These are phyloP conservation scores for Metopia argyrocephala DNA, from an alignment of 2,888 invertebrate genomes.

Conservation along the genomic window DNA sequence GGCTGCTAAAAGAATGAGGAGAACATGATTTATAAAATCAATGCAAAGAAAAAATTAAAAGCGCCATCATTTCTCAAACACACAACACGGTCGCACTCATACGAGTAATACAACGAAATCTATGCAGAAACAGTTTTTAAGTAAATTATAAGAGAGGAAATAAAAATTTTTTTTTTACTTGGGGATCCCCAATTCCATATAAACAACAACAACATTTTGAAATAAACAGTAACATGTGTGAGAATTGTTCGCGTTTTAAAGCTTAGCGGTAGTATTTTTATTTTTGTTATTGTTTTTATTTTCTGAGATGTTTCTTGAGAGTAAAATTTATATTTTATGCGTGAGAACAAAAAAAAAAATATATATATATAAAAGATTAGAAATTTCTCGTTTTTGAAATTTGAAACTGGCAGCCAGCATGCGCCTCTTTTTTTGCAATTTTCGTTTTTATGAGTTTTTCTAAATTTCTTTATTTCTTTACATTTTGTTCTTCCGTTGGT, in stretches of 20 bases:
- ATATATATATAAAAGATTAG: too few relatives aligned
- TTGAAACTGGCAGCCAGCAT: conserved; percentile 63
- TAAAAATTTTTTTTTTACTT: conserved; percentile 18
- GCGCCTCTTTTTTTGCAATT: conserved; percentile 60
- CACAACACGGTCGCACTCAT: not conserved
- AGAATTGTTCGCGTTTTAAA: too few relatives aligned
- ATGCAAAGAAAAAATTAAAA: conserved; percentile 18
- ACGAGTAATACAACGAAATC: not conserved
- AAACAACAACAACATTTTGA: conserved; percentile 14
- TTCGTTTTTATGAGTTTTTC: not conserved
- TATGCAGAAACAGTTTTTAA: conserved; percentile 46
- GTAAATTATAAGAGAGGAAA: conserved; percentile 6
- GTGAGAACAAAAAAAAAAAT: not conserved
- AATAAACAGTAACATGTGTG: conserved; percentile 44
- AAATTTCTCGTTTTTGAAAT: conserved; percentile 42
- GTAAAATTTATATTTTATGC: not conserved
- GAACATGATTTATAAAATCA: conserved; percentile 13
- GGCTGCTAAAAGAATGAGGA: conserved; percentile 69
- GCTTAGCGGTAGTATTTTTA: not conserved
- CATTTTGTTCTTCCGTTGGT: conserved; percentile 46
- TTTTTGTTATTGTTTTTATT: not conserved
- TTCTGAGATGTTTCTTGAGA: not conserved
- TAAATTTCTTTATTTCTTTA: not conserved
- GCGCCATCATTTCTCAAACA: conserved; percentile 57
- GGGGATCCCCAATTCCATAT: conserved; percentile 52